Evolutionary conservation across 2,113 vertebrate species (phyloP), one percentile per base, ranked within the genome.

Genomic region (Cromileptes altivelis): DNA sequence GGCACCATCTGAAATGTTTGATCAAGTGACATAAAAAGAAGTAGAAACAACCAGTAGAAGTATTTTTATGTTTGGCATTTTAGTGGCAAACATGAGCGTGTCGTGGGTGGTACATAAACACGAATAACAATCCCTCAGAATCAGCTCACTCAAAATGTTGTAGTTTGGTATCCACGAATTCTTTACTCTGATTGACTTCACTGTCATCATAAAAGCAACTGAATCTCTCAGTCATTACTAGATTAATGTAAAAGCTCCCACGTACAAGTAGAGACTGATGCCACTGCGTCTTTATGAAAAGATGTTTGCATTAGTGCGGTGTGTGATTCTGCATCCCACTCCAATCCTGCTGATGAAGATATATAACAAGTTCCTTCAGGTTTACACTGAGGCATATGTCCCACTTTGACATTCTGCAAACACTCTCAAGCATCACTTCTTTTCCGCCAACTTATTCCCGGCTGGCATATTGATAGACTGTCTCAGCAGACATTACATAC

Each of bases 391-490:
- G 40, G 47, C 71, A 80, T 74, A 86, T 73, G 64, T 80, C 58
- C 64, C 71, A 78, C 56, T 81, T 81, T 85, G 65, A 85, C 62
- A 86, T 63, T 82, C 61, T 80, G 64, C 73, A 87, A 84, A 84
- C 64, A 72, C 42, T 18, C 63, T 64, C 42, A 68, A 72, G 40
- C 78, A 53, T 75, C 23, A 19, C 78, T 70, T 40, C 58, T 65
- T 33, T 78, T 78, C 42, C 50, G 73, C 27, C 42, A 23, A 27
- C 27, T 69, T 73, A 74, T 72, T 81, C 82, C 56, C 14, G 0
- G 17, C 74, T 65, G 65, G 63, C 61, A 81, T 57, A 82, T 68
- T 78, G 23, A 72, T 68, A 56, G 21, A 67, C 45, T 21, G 27
- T 75, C 63, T 68, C 74, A 63, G 52, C 47, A 85, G 71, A 64